phyloP scores from a whole-genome alignment of 2,113 vertebrate genomes.

The Crotalus viridis region DNA sequence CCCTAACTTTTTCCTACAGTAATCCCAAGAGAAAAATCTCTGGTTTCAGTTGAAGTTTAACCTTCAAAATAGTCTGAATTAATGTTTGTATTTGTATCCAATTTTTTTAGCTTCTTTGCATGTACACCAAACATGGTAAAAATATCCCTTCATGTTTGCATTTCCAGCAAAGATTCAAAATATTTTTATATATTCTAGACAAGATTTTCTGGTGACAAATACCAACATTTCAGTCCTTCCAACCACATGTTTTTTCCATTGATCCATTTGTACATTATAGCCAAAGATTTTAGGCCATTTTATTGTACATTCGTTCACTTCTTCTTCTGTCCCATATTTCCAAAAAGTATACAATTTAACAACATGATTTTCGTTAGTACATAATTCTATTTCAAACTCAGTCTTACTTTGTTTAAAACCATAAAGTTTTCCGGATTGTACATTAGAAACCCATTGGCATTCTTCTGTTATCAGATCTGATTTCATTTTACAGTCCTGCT shows the following conservation, averaged over 20 bases:
- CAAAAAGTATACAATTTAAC: neutral
- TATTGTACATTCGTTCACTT: neutral
- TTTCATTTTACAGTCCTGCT: neutral
- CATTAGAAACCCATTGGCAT: neutral
- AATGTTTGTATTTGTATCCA: neutral
- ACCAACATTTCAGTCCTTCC: neutral
- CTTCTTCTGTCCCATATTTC: neutral
- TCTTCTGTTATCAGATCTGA: neutral
- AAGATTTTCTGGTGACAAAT: neutral
- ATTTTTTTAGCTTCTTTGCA: neutral
- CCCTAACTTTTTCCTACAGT: neutral
- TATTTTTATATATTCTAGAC: neutral
- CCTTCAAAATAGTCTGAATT: neutral
- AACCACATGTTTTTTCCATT: neutral
- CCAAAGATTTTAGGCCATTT: neutral
- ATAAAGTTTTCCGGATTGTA: neutral
- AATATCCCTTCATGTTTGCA: neutral
- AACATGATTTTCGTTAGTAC: neutral
- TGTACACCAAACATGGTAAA: neutral
- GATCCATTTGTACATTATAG: neutral
- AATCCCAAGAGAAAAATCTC: neutral
- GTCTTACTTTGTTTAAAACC: neutral
- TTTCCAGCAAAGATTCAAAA: neutral
- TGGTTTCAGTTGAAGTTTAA: neutral
- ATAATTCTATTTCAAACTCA: neutral